Evolutionary conservation across 1,140 invertebrate genomes (phyloP), one percentile per base, ranked within the genome.

Genomic region (Anoplophora glabripennis): DNA sequence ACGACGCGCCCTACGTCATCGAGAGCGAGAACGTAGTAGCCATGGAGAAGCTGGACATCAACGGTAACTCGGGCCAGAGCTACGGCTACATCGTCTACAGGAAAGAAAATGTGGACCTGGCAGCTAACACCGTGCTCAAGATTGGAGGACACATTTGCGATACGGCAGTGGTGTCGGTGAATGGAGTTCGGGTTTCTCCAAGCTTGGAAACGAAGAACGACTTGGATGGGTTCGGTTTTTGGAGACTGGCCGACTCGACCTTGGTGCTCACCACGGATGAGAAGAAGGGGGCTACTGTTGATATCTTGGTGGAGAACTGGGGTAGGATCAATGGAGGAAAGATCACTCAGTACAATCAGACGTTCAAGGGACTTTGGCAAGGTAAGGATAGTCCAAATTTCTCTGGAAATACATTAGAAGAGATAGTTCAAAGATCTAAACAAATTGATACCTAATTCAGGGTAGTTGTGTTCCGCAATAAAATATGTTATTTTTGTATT

Each of bases 41-140:
- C 14, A 86, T 86, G 84, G 84, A 86, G 68, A 66, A 75, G 47
- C 68, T 85, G n/a, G 68, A 76, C n/a, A 78, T 83, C n/a, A 80
- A 83, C 61, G 72, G 78, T 47, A 73, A 72, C 7, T 77, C 73
- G 59, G 83, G 83, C 0, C 84, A 86, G 71, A 79, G 78, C 54
- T 83, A 81, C 67, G 84, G 84, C 0, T 85, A 81, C 62, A 78
- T 83, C 51, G 44, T 82, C 15, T 84, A 85, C 63, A 47, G 61
- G 34, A 78, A 75, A 48, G 59, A 69, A 15, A 61, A 67, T 44
- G 36, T 70, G 12, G 41, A 67, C 44, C 65, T 76, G n/a, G 36
- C 57, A 36, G 45, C 57, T 34, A 57, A 63, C 41, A 69, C 72
- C 10, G 54, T 65, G 33, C 64, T 83, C 8, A 71, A 66, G 18